Base-by-base conservation (phyloP, 2,797 vertebrate genomes). In the Eremophila alpestris region DNA sequence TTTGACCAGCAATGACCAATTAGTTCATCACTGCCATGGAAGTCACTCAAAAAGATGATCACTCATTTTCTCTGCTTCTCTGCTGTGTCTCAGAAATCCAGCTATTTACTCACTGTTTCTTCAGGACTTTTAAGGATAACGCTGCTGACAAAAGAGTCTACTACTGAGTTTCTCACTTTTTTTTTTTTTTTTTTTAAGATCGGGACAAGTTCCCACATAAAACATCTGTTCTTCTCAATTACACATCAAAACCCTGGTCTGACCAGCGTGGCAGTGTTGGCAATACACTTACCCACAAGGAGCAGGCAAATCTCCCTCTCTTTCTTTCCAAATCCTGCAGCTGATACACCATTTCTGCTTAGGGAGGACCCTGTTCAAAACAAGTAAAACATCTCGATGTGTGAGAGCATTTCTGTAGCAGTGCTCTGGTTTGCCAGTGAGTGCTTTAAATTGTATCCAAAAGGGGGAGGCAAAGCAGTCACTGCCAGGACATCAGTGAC, bases 191-290 rank as follows among this genome's bases (percentile, higher is more conserved):
- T 7, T 10, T 40, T 2, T 27, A 85, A 87, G 40, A 34, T 77
- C 67, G 96, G 95, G 96, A 80, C 69, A 48, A n/a, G 40, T 92
- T 97, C 91, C 95, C 87, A 59, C 91, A 81, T 73, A 92, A 95
- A 97, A 90, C 96, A 97, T 94, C 96, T 96, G 85, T 91, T 95
- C 71, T 87, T 96, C 86, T 64, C 80, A 92, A 69, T 92, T 91
- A 21, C 38, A 7, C 49, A 20, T 95, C 86, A 94, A 79, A 94
- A 56, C 80, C 63, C 75, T 56, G 23, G 38, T 79, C 83, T 92
- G 78, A 95, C 71, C 58, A 54, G 20, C 11, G 0, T 81, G 64
- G 73, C 71, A 56, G 11, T 30, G 40, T 60, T 94, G 97, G 94
- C 90, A 95, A 18, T 85, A 17, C 54, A 20, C 82, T 80, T 71